Base-by-base conservation (phyloP, 1,140 invertebrate species). In the Drosophila miranda region DNA sequence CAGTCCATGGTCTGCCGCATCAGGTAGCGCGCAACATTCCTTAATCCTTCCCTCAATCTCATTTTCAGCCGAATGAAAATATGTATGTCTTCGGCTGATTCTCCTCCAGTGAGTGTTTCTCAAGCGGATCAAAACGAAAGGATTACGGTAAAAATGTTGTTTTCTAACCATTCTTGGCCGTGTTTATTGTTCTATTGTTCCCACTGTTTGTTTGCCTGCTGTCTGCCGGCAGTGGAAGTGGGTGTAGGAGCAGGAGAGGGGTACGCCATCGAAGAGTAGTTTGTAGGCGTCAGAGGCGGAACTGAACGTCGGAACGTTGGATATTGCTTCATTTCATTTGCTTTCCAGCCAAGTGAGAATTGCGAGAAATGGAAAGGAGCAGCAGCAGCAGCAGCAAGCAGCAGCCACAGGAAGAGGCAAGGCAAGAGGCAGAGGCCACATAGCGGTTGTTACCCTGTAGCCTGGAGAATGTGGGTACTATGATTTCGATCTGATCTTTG, bases 101-200 rank as follows among this genome's bases (percentile, higher is more conserved):
- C 52, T 13, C 11, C 34, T 38, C 34, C 34, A 8, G 58, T 55
- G 63, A 45, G 62, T n/a, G 43, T 30, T 87, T 78, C 82, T 76
- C 82, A 87, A 87, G 82, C 83, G 82, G 82, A 87, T 82, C 83
- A 87, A 78, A 87, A 69, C 82, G 82, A 87, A 87, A 87, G 82
- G 82, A 87, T 87, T 87, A 87, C 82, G 82, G 82, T 87, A 87
- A 87, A 87, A 87, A 73, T 82, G 70, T 71, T 87, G 59, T 56
- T 66, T 59, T 60, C 48, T 30, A 69, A 43, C 66, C 66, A 69
- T 69, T 50, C 66, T 69, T 51, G 44, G 34, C 30, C 63, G 34
- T 62, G 58, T 59, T 72, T 78, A 73, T 78, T 82, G 54, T 52
- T 57, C 48, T 81, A 76, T 82, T 74, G 68, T 64, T 55, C 54